Evolutionary conservation across 2,113 vertebrate genomes (phyloP).

Genomic region (Saiga tatarica): DNA sequence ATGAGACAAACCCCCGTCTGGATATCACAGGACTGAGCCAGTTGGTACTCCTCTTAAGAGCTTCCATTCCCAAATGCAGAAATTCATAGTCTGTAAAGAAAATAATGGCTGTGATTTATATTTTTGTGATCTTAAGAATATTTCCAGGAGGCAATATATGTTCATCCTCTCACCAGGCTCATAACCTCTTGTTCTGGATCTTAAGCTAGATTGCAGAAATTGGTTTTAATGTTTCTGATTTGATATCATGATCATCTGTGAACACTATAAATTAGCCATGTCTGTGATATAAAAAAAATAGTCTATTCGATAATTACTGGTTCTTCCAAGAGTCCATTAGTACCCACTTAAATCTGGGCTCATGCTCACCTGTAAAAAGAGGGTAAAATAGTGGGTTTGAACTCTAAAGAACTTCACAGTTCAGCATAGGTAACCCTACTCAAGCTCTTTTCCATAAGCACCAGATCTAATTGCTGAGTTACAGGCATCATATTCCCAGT

Average conservation of each 20-base stretch:
- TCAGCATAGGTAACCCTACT: background rate
- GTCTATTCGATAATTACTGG: background rate
- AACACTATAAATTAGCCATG: background rate
- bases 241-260: background rate
- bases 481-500: background rate
- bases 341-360: background rate
- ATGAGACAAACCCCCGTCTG: background rate
- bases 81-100: background rate
- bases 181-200: background rate
- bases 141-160: background rate
- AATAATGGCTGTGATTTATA: background rate
- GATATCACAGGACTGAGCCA: background rate
- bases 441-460: background rate
- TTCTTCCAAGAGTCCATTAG: background rate
- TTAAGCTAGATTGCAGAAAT: background rate
- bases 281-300: background rate
- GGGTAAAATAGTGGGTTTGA: background rate
- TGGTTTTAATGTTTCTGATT: slow-evolving; percentile 14
- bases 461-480: background rate
- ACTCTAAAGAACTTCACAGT: background rate
- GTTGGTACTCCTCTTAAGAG: background rate
- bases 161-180: background rate
- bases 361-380: background rate
- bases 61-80: background rate
- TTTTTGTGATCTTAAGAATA: background rate